Conservation (phyloP, 2,888 invertebrate species). For the Pheosia gnoma region DNA sequence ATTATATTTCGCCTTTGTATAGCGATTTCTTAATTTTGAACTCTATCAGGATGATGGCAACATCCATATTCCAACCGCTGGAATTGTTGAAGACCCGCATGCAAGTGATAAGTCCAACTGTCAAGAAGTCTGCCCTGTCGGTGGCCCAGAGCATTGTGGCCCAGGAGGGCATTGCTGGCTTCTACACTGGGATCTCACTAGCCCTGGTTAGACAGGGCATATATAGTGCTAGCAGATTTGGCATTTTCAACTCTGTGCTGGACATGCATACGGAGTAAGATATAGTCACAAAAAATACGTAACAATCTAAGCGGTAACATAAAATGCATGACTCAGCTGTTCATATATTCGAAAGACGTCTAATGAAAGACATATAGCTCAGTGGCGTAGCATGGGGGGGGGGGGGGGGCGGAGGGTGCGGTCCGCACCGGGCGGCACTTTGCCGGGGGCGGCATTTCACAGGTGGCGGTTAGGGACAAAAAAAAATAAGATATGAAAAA, state of each 20-base stretch:
- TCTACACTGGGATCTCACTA: slow-evolving; percentile 96
- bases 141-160: slow-evolving; percentile 90
- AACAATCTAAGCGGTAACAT: too few species aligned
- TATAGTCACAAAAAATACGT: not conserved
- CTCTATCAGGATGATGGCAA: slow-evolving; percentile 53
- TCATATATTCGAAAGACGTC: too few species aligned
- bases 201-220: slow-evolving; percentile 97
- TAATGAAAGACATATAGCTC: too few species aligned
- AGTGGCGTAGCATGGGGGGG: too few species aligned
- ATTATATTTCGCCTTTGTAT: too few species aligned
- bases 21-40: not conserved
- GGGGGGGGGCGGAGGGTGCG: too few species aligned
- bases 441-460: too few species aligned
- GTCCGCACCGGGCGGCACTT: too few species aligned
- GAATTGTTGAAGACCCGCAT: slow-evolving; percentile 64
- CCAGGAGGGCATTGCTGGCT: slow-evolving; percentile 92
- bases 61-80: slow-evolving; percentile 57
- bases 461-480: too few species aligned
- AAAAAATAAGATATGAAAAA: too few species aligned
- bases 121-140: slow-evolving; percentile 86
- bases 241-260: slow-evolving; percentile 94
- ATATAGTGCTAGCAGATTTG: slow-evolving; percentile 97
- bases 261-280: slow-evolving; percentile 55
- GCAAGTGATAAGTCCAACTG: slow-evolving; percentile 77
- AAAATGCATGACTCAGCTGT: too few species aligned